Evolutionary conservation across 1,140 invertebrate genomes (phyloP), one percentile per base, ranked within the genome.

Genomic region (Drosophila subobscura): DNA sequence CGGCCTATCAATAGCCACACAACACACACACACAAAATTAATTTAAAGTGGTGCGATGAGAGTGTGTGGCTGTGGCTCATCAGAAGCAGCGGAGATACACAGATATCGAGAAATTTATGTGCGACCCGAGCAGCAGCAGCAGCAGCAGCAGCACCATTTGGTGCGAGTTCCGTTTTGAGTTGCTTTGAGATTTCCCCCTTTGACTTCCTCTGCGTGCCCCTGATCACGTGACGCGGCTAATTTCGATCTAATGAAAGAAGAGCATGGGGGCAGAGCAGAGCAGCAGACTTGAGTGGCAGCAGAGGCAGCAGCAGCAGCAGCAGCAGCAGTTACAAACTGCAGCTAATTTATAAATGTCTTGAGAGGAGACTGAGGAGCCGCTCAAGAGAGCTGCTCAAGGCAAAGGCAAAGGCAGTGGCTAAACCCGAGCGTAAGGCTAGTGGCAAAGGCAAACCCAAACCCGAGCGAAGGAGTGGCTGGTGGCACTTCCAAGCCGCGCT

Each of bases 231-330:
- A 79, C 59, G 55, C 23, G 46, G 66, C 77, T 60, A 77, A 83
- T 80, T 80, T 83, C 45, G 54, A 65, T 64, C 78, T 83, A 86
- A 80, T 84, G 81, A 73, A 80, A 80, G 59, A 56, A 67, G 67
- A 84, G 54, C 49, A 41, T 20, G 16, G 51, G 50, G 33, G 33
- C 33, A 12, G 25, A 40, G 68, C 25, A 33, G n/a, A n/a, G n/a
- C n/a, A n/a, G n/a, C 25, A 10, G 23, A 55, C 33, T 37, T 12
- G 33, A 37, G 33, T 37, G 33, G 67, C 46, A 44, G 37, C 46
- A 16, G 41, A 68, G 37, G 49, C 49, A 54, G 27, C 58, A 42
- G 70, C 41, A 68, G 53, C 29, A 29, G 59, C 46, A 44, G 37
- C 47, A 42, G 60, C 45, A 65, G 53, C 63, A 73, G 72, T 68